Evolutionary conservation across 2,888 invertebrate species (phyloP), one percentile per base, ranked within the genome.

Genomic region (Troides helena): DNA sequence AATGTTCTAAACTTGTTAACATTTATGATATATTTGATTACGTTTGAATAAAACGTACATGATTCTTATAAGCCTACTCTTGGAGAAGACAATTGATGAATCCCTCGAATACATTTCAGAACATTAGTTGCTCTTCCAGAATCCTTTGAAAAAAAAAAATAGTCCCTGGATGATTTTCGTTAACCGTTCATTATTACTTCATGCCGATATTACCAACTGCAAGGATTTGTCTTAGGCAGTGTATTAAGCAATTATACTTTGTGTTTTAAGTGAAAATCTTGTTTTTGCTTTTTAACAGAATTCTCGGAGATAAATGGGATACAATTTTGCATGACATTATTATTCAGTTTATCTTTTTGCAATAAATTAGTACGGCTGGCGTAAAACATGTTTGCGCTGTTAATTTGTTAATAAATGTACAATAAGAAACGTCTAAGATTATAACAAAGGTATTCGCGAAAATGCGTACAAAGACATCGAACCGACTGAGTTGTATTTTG

Each of bases 101-200:
- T 25, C 39, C 23, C 65, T 65, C 65, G 39, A 65, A 65, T 58
- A 65, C 39, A 65, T 65, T 36, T 65, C 57, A 65, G 64, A 65
- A 58, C 39, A 58, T 65, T 65, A 43, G 56, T 65, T 58, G 57
- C 65, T 57, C 39, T 58, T 39, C 65, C 56, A 65, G 65, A 64
- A 62, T 50, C 57, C 58, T 65, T 65, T 65, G 58, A 39, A 65
- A 65, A 58, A 65, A 56, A 56, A 43, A 58, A 18, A 43, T 23
- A 25, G 50, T 50, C 18, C 17, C 17, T 50, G 14, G 18, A 50
- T 50, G 50, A 50, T 50, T 50, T 50, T 18, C 14, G 10, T 50
- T 17, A 18, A 5, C 18, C 17, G 18, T 50, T 50, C 14, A 50
- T 1, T 50, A 12, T 50, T 50, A 50, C 18, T 46, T 50, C 18